Evolutionary conservation across 2,888 invertebrate genomes (phyloP).

Genomic region (Nyleta sp.): DNA sequence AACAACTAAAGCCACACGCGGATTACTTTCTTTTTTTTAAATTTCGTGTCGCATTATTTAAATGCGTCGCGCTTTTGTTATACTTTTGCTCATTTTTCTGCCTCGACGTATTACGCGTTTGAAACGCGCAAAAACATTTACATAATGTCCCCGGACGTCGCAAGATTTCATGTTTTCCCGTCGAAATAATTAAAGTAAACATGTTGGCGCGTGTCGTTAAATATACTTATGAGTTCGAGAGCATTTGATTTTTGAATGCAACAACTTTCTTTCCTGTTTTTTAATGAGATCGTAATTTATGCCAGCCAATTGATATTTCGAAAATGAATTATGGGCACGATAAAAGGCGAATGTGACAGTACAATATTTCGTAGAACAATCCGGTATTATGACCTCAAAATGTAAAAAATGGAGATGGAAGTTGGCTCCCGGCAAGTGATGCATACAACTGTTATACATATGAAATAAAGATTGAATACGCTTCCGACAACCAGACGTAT

Average conservation of each 20-base stretch:
- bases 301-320: too few species aligned
- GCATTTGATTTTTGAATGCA: too few species aligned
- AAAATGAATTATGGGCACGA: neutral
- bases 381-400: slow-evolving; percentile 1
- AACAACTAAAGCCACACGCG: too few species aligned
- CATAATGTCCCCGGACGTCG: neutral
- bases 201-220: neutral
- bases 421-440: neutral
- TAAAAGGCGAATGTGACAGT: neutral
- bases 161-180: neutral
- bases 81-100: neutral
- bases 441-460: neutral
- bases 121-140: neutral
- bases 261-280: neutral
- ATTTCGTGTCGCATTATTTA: too few species aligned
- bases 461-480: slow-evolving; percentile 20
- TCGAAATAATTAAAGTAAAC: neutral
- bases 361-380: slow-evolving; percentile 1
- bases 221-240: neutral
- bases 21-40: too few species aligned
- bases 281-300: neutral
- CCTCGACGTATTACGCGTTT: neutral
- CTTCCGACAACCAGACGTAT: slow-evolving; percentile 18
- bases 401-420: slow-evolving; percentile 11
- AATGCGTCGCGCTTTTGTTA: neutral